Conservation (phyloP, 2,113 vertebrate genomes). For the Polypterus senegalus region DNA sequence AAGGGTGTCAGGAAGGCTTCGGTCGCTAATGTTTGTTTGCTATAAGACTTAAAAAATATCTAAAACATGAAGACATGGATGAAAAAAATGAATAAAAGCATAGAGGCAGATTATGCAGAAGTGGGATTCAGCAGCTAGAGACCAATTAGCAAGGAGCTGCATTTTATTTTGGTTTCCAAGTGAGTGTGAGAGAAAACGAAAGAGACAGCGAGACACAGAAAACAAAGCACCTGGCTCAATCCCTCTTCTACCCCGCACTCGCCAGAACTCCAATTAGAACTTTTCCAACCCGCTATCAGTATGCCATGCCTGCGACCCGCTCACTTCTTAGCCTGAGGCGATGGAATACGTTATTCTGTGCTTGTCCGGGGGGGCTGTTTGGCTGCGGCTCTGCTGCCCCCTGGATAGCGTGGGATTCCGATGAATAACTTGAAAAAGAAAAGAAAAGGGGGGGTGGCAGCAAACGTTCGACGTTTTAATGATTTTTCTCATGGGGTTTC, state of each 20-base stretch:
- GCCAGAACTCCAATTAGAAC: slow-evolving; percentile 62
- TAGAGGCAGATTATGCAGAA: no score
- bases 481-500: no score
- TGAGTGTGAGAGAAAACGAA: slow-evolving; percentile 32
- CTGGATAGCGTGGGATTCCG: slow-evolving; percentile 64
- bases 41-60: no score
- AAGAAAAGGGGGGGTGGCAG: no score
- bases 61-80: no score
- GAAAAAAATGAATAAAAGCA: no score
- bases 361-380: slow-evolving; percentile 40
- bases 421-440: slow-evolving; percentile 37
- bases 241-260: slow-evolving; percentile 50
- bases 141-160: slow-evolving; percentile 60
- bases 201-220: slow-evolving; percentile 53
- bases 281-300: slow-evolving; percentile 57
- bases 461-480: no score
- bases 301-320: slow-evolving; percentile 55
- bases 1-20: no score
- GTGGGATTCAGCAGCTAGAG: slow-evolving; percentile 41
- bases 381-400: slow-evolving; percentile 54
- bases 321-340: slow-evolving; percentile 56
- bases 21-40: no score
- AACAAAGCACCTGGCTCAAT: slow-evolving; percentile 61
- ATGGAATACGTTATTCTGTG: slow-evolving; percentile 61
- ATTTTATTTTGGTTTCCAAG: slow-evolving; percentile 35